These are phyloP conservation scores for Smutsia temminckii DNA, from an alignment of 2,797 vertebrate genomes.

Conservation along the genomic window DNA sequence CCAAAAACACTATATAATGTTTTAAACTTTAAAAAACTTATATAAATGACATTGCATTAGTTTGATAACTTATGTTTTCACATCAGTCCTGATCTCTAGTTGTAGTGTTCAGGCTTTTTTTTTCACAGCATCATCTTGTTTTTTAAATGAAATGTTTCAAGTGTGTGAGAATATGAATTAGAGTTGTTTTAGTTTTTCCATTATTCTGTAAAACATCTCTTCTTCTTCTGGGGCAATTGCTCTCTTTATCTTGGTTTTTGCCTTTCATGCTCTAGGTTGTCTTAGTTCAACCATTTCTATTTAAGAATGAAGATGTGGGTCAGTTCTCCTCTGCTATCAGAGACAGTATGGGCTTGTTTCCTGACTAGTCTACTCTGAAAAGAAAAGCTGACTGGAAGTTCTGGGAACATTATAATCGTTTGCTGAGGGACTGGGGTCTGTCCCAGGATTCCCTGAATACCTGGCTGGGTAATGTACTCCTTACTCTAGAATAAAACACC, in stretches of 20 bases:
- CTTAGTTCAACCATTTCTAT: neutral
- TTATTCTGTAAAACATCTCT: constrained; percentile 21
- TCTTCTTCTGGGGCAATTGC: neutral
- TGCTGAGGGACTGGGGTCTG: neutral
- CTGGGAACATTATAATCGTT: neutral
- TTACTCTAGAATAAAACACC: neutral
- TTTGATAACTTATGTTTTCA: constrained; percentile 8
- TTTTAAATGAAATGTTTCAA: constrained; percentile 33
- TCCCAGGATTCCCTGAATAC: neutral
- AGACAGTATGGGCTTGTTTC: neutral
- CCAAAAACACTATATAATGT: neutral
- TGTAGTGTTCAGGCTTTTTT: neutral
- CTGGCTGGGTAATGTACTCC: neutral
- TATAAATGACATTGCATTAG: neutral
- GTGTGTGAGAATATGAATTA: constrained; percentile 17
- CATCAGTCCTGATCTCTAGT: neutral
- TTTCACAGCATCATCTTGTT: neutral
- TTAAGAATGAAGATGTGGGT: neutral
- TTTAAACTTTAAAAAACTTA: constrained; percentile 2
- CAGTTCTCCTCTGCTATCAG: neutral
- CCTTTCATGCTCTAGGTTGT: neutral
- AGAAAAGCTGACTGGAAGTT: neutral
- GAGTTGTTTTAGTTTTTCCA: neutral
- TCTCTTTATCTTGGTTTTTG: neutral
- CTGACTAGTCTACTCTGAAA: neutral